Evolutionary conservation across 92 coral and sea anemone species (phyloP).

Genomic region (Porites rus): DNA sequence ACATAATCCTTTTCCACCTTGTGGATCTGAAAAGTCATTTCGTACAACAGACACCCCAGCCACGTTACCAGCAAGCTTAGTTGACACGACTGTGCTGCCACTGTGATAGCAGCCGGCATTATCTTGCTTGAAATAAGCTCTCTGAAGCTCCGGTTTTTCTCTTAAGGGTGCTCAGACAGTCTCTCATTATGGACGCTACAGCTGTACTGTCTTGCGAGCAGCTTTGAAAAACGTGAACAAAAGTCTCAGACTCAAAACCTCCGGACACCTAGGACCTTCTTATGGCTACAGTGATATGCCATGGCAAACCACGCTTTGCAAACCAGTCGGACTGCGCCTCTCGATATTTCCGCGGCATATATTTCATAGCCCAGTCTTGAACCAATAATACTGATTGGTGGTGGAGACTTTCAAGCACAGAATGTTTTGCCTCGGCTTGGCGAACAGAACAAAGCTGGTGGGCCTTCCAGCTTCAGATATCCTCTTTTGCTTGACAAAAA

Average conservation of each 20-base stretch:
- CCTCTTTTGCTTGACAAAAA: conserved; percentile 44
- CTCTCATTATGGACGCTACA: conserved; percentile 48
- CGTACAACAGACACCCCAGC: conserved; percentile 43
- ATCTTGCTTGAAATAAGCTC: conserved; percentile 57
- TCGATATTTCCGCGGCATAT: conserved; percentile 47
- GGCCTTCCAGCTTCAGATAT: conserved; percentile 60
- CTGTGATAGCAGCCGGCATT: conserved; percentile 73
- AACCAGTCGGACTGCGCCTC: conserved; percentile 66
- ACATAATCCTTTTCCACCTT: conserved; percentile 63
- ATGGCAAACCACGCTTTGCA: conserved; percentile 67
- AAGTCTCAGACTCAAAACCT: conserved; percentile 44
- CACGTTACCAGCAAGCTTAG: conserved; percentile 47
- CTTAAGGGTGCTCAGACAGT: conserved; percentile 41
- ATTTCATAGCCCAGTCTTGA: conserved; percentile 55
- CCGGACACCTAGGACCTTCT: conserved; percentile 38
- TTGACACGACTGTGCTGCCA: conserved; percentile 41
- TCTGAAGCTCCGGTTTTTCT: conserved; percentile 44
- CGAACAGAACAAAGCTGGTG: conserved; percentile 65
- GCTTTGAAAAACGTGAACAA: conserved; percentile 66
- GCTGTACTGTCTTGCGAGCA: conserved; percentile 62
- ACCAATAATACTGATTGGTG: conserved; percentile 36
- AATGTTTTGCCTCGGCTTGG: conserved; percentile 60
- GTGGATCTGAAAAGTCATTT: conserved; percentile 65
- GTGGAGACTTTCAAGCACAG: conserved; percentile 52
- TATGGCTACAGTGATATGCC: conserved; percentile 65